Conservation (phyloP, 2,113 vertebrate species). For the Pygathrix nemaeus region DNA sequence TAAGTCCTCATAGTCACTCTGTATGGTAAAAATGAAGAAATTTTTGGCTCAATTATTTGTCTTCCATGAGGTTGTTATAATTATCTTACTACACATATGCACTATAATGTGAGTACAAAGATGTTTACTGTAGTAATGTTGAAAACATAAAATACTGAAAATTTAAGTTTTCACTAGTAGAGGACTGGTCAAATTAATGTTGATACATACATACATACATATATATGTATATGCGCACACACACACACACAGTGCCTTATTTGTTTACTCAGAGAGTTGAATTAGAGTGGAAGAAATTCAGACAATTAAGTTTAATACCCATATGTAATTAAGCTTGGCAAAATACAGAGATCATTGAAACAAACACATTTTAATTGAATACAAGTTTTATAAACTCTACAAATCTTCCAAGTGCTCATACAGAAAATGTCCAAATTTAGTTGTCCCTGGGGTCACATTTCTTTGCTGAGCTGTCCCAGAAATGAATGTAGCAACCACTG, state of each 20-base stretch:
- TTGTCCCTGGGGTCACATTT: background rate
- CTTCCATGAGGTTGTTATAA: background rate
- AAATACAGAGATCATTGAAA: constrained; percentile 10
- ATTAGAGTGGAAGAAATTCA: constrained; percentile 10
- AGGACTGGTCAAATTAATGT: background rate
- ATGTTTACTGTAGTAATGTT: background rate
- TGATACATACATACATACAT: background rate
- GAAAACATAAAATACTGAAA: background rate
- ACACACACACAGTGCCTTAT: background rate
- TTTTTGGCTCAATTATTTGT: background rate
- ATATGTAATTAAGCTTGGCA: constrained; percentile 3
- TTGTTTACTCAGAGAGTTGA: constrained; percentile 13
- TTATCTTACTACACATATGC: background rate
- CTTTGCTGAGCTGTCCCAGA: background rate
- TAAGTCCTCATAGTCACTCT: background rate
- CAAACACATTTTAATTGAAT: constrained; percentile 23
- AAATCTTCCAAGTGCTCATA: constrained; percentile 10
- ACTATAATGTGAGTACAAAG: background rate
- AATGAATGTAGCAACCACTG: background rate
- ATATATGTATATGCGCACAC: too few relatives aligned
- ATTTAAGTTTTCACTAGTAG: background rate
- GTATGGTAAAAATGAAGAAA: background rate
- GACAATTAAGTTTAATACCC: background rate
- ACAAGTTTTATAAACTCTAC: background rate
- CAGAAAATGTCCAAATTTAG: background rate